A percentile compares a stretch with the other conserved stretches of the same genome.
Evolutionary conservation across 2,888 invertebrate species (phyloP).

Genomic region (Orthosia incerta): DNA sequence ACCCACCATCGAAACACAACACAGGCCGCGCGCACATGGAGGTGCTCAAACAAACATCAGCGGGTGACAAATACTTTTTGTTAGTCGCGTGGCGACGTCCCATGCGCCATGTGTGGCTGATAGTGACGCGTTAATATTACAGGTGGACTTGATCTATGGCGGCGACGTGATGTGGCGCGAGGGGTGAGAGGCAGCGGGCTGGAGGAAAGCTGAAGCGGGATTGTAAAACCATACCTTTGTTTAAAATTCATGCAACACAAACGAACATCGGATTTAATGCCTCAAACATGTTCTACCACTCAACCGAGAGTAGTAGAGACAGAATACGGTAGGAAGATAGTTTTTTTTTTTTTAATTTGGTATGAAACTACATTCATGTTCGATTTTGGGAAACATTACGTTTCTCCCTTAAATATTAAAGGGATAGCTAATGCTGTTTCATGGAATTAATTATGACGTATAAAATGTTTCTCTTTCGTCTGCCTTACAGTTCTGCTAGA

Average conservation of each 20-base stretch:
- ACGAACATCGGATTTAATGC: too few species aligned
- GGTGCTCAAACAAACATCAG: conserved; percentile 66
- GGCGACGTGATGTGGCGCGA: conserved; percentile 71
- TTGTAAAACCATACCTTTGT: too few species aligned
- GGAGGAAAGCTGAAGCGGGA: neutral
- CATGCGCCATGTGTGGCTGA: conserved; percentile 83
- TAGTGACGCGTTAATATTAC: conserved; percentile 85
- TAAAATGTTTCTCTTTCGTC: too few species aligned
- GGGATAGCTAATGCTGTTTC: too few species aligned
- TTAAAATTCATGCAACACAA: too few species aligned
- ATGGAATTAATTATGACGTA: too few species aligned
- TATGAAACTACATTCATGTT: too few species aligned
- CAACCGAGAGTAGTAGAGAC: neutral
- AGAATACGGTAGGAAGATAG: neutral
- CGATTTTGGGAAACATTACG: too few species aligned
- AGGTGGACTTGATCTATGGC: conserved; percentile 83
- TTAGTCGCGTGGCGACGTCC: conserved; percentile 71
- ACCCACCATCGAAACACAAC: conserved; percentile 1
- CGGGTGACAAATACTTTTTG: conserved; percentile 79
- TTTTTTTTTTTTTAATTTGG: too few species aligned
- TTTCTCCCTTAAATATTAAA: too few species aligned
- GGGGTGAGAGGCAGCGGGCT: conserved; percentile 56
- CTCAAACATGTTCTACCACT: neutral
- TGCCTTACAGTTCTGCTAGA: too few species aligned
- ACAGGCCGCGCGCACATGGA: conserved; percentile 45